Evolutionary conservation across 1,140 invertebrate genomes (phyloP).

Genomic region (Drosophila pseudoananassae): DNA sequence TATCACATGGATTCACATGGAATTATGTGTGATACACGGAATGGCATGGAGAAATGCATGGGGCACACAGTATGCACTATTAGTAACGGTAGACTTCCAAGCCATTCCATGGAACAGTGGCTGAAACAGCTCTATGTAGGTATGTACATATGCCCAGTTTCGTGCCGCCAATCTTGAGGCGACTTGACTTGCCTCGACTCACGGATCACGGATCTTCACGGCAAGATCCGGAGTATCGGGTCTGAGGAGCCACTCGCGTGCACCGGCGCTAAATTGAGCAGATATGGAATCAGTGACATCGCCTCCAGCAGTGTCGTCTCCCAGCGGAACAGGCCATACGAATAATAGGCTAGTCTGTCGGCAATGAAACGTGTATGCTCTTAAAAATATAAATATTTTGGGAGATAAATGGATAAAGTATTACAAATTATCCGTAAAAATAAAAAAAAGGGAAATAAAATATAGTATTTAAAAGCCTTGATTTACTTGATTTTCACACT

Average conservation of each 20-base stretch:
- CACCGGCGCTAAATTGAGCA: conserved; percentile 62
- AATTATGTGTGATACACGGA: conserved; percentile 47
- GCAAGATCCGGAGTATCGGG: not conserved
- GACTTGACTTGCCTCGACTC: conserved; percentile 23
- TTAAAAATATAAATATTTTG: not conserved
- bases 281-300: conserved; percentile 53
- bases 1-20: conserved; percentile 63
- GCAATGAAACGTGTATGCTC: not conserved
- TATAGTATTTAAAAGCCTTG: too few relatives aligned
- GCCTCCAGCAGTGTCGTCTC: conserved; percentile 53
- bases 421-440: too few relatives aligned
- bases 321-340: conserved; percentile 35
- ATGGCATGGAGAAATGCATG: conserved; percentile 29
- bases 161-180: conserved; percentile 62
- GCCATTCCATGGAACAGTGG: conserved; percentile 33
- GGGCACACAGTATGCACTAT: conserved; percentile 40
- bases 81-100: conserved; percentile 61
- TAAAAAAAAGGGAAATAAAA: too few relatives aligned
- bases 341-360: not conserved
- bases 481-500: too few relatives aligned
- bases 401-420: too few relatives aligned
- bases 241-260: conserved; percentile 50
- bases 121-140: not conserved
- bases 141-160: conserved; percentile 27
- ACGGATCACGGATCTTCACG: conserved; percentile 24